Base-by-base conservation (phyloP, 2,797 vertebrate genomes). In the Myotis vivesi region DNA sequence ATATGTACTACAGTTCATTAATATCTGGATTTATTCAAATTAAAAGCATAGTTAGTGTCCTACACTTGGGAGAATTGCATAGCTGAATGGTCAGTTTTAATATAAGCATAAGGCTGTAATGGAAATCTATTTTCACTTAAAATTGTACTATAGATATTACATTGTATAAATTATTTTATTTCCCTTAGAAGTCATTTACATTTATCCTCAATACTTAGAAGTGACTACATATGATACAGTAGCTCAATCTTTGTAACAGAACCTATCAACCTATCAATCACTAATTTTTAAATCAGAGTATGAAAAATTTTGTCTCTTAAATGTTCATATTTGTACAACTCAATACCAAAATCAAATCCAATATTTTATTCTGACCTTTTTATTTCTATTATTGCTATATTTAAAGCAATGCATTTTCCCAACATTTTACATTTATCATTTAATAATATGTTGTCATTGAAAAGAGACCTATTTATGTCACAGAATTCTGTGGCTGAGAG, bases 51-150 rank as follows among this genome's bases (percentile, higher is more conserved):
- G 8, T 51, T 72, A 89, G 41, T 10, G 9, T 41, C 36, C n/a
- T 77, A 89, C 10, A 77, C 13, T 96, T 77, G 11, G 81, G 30
- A 93, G 36, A 94, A 84, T 22, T 75, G n/a, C 19, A 87, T 41
- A 88, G 20, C 19, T 36, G 11, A 81, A 68, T 72, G 9, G 28
- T 69, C 16, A 85, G 23, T 69, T 87, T 75, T 85, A n/a, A 88
- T 49, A 62, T 92, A 91, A 96, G 30, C 59, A 77, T 46, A 69
- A 89, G 33, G 10, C n/a, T 81, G 4, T 28, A 62, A 77, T 7
- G 6, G 36, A 92, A 95, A 75, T 75, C 23, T 91, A 92, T 62
- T 89, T 10, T 38, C 28, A 83, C 44, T 94, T 91, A 89, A 92
- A 95, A 85, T 16, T 75, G 6, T 51, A 68, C 28, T 68, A 25